phyloP scores from a whole-genome alignment of 53 echinoderm and acorn worm genomes.

The Patiria pectinifera region DNA sequence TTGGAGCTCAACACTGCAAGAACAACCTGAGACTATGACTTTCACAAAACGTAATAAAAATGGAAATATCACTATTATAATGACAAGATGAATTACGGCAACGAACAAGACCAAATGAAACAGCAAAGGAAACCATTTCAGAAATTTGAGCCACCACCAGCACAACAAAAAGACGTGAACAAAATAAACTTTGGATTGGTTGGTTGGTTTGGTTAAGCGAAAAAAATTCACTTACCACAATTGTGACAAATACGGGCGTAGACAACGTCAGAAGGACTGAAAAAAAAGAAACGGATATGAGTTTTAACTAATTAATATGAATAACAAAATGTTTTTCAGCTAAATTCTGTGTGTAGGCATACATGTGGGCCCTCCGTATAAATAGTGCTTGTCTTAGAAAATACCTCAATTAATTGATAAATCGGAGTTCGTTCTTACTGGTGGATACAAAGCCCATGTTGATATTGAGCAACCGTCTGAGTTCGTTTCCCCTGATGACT shows the following conservation, averaged over 20 bases:
- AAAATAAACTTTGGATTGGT: background rate
- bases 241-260: constrained; percentile 45
- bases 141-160: too few relatives aligned
- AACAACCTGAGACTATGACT: too few relatives aligned
- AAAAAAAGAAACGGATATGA: constrained; percentile 15
- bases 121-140: too few relatives aligned
- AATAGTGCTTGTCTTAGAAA: too few relatives aligned
- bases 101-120: too few relatives aligned
- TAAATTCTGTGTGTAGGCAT: too few relatives aligned
- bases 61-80: too few relatives aligned
- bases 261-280: constrained; percentile 62
- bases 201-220: background rate
- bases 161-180: background rate
- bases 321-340: too few relatives aligned
- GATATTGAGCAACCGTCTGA: constrained; percentile 33
- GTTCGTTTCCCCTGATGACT: constrained; percentile 63
- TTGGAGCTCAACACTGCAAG: too few relatives aligned
- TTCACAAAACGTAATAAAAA: too few relatives aligned
- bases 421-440: constrained; percentile 26
- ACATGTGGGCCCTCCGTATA: too few relatives aligned
- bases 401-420: background rate
- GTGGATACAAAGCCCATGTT: constrained; percentile 50
- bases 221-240: constrained; percentile 67
- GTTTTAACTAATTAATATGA: background rate
- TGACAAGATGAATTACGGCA: too few relatives aligned